Evolutionary conservation across 2,888 invertebrate genomes (phyloP).

Genomic region (Elegia similella): DNA sequence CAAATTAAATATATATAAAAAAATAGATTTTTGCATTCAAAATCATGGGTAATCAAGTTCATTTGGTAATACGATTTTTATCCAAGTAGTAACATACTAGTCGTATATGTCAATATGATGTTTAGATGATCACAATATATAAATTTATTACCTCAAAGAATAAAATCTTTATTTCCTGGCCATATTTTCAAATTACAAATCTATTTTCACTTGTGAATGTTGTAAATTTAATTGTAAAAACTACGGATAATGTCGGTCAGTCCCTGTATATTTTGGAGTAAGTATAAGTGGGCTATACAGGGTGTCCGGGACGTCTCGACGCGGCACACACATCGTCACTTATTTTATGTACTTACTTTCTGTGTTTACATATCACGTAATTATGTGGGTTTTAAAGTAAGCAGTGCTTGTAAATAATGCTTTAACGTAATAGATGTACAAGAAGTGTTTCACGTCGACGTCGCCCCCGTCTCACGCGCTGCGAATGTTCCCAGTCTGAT

Average conservation of each 20-base stretch:
- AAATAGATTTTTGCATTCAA: not conserved
- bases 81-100: not conserved
- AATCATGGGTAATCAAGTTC: not conserved
- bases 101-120: constrained; percentile 2
- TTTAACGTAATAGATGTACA: constrained; percentile 39
- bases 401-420: constrained; percentile 49
- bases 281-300: constrained; percentile 39
- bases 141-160: not conserved
- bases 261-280: constrained; percentile 40
- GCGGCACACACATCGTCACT: constrained; percentile 28
- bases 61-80: not conserved
- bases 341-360: constrained; percentile 49
- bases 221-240: constrained; percentile 45
- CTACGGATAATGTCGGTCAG: constrained; percentile 35
- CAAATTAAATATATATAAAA: too few species aligned
- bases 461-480: constrained; percentile 48
- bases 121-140: not conserved
- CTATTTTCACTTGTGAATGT: constrained; percentile 29
- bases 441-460: constrained; percentile 41
- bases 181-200: constrained; percentile 2
- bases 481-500: constrained; percentile 31
- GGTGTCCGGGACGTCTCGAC: constrained; percentile 50
- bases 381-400: constrained; percentile 40
- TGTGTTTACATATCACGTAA: constrained; percentile 59
- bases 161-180: not conserved